Base-by-base conservation (phyloP, 2,797 vertebrate species). In the Mormyrus hasselquistii region DNA sequence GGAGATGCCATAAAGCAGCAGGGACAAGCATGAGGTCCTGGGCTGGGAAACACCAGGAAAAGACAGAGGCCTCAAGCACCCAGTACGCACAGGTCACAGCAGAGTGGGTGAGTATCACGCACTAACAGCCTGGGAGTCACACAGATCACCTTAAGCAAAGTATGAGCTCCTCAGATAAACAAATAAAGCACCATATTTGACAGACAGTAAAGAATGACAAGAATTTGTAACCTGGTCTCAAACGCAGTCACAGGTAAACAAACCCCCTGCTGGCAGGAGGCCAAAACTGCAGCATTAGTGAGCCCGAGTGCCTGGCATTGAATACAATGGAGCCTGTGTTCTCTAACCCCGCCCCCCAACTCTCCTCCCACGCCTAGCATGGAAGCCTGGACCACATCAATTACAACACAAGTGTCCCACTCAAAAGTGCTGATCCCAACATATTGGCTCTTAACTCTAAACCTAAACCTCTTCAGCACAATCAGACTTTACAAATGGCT, bases 291-390 rank as follows among this genome's bases (percentile, higher is more conserved):
- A 84, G 88, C 89, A 87, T 76, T 89, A 88, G 89, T 52, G 88
- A 82, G 65, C 65, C 90, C 89, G 88, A 69, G 44, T 44, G 57
- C 79, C 88, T 82, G 90, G 90, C 90, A 90, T 85, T 88, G 50
- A 57, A 92, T 92, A 95, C 94, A 95, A 95, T 95, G 93, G 90
- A 89, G 76, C 88, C 91, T 93, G 90, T 95, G 94, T 94, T 29
- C 25, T 29, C 25, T 29, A 29, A n/a, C n/a, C n/a, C n/a, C n/a
- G n/a, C n/a, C n/a, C 29, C 62, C 65, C 29, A 73, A 29, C 29
- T 73, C 65, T 38, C 29, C 65, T 73, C 65, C 65, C 29, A 38
- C 14, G 0, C 65, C 65, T 38, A 29, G 12, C 29, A 38, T 16
- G 73, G 41, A 79, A 88, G 87, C 65, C 87, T 59, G 90, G 53